phyloP scores from a whole-genome alignment of 2,797 vertebrate species.

The Pantherophis alleghaniensis region DNA sequence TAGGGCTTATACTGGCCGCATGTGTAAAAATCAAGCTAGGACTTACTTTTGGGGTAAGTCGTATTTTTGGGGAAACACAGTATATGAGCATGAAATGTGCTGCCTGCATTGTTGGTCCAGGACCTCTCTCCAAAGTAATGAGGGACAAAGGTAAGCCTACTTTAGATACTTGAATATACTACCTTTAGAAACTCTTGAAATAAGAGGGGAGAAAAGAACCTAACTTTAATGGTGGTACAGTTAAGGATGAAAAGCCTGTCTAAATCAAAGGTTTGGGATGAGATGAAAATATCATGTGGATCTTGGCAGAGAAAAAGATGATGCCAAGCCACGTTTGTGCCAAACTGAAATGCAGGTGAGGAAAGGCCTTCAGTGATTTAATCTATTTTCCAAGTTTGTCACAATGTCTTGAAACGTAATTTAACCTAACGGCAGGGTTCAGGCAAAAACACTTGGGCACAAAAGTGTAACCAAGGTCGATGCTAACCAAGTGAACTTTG shows the following conservation, averaged over 20 bases:
- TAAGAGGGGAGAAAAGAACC: neutral
- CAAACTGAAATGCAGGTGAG: neutral
- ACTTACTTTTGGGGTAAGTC: too few relatives aligned
- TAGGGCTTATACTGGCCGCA: too few relatives aligned
- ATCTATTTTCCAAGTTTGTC: neutral
- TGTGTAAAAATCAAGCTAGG: too few relatives aligned
- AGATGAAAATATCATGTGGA: neutral
- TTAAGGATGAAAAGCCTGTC: neutral
- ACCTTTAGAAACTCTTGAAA: neutral
- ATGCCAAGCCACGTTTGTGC: neutral
- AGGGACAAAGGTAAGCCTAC: neutral
- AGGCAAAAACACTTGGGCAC: neutral
- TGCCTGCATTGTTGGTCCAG: neutral
- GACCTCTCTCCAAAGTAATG: neutral
- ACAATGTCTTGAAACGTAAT: neutral
- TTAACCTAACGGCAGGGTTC: neutral
- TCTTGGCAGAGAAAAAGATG: neutral
- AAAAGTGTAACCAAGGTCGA: neutral
- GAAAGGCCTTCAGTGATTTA: neutral
- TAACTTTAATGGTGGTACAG: neutral
- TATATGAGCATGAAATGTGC: neutral
- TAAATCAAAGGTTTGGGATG: neutral
- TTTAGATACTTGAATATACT: neutral
- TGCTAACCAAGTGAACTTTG: neutral
- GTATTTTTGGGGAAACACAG: too few relatives aligned